Evolutionary conservation across 2,797 vertebrate genomes (phyloP).

Genomic region (Chanos chanos): DNA sequence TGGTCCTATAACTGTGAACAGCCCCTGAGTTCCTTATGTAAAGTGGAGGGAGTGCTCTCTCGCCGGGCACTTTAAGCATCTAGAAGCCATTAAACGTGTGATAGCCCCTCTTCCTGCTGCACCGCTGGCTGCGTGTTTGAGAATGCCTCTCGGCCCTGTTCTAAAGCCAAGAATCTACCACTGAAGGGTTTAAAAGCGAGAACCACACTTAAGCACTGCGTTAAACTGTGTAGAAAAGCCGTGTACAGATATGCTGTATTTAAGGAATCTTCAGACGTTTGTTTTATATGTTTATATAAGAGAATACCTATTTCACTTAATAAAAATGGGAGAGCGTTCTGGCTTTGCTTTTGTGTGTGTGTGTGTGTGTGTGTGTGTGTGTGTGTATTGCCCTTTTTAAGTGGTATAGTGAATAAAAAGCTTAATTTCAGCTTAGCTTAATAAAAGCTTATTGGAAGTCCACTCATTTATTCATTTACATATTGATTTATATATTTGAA

Average conservation of each 20-base stretch:
- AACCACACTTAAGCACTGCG: constrained; percentile 30
- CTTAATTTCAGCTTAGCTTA: no score
- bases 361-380: not conserved
- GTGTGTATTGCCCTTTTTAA: not conserved
- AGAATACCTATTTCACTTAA: constrained; percentile 58
- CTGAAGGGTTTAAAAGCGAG: constrained; percentile 16
- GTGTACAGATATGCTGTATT: constrained; percentile 53
- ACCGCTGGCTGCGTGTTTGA: constrained; percentile 12
- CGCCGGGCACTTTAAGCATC: constrained; percentile 15
- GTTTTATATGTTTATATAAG: constrained; percentile 68
- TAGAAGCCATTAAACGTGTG: constrained; percentile 19
- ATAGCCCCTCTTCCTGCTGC: constrained; percentile 21
- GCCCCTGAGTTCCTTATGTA: constrained; percentile 17
- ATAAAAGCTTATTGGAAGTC: no score
- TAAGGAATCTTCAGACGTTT: constrained; percentile 51
- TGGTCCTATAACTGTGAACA: constrained; percentile 26
- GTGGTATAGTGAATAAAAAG: not conserved
- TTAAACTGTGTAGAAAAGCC: constrained; percentile 35
- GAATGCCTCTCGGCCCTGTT: constrained; percentile 8
- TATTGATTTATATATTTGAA: no score
- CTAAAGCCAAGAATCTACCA: constrained; percentile 13
- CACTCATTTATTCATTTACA: no score
- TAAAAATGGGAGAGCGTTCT: constrained; percentile 46
- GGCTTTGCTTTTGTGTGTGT: not conserved
- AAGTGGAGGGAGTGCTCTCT: not conserved